A percentile compares a stretch with the other conserved stretches of the same genome.
These are phyloP conservation scores for Porphyrio hochstetteri DNA, from an alignment of 2,113 vertebrate genomes.

Conservation along the genomic window DNA sequence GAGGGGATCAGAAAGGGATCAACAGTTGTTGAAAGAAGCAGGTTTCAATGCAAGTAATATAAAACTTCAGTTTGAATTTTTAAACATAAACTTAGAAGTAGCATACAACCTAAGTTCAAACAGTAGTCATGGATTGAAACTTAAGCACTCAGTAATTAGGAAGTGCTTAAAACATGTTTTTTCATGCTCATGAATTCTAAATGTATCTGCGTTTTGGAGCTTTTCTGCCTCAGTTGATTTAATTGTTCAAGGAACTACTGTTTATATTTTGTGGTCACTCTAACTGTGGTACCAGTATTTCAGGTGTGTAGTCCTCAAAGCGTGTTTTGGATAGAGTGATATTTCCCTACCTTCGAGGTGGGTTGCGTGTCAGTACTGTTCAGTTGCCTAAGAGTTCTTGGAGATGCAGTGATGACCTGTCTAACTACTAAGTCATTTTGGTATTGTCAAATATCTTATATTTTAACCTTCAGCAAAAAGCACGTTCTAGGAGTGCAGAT, in stretches of 20 bases:
- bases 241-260: neutral
- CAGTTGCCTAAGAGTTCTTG: neutral
- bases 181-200: neutral
- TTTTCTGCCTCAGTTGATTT: neutral
- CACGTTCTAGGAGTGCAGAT: neutral
- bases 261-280: neutral
- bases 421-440: neutral
- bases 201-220: neutral
- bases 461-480: neutral
- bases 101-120: neutral
- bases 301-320: neutral
- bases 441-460: neutral
- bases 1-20: neutral
- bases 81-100: neutral
- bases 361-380: neutral
- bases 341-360: neutral
- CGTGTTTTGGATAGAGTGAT: neutral
- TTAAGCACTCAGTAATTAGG: neutral
- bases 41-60: neutral
- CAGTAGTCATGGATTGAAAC: neutral
- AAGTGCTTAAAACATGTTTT: neutral
- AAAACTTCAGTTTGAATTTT: neutral
- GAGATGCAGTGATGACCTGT: neutral
- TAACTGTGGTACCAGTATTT: neutral
- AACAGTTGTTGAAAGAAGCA: neutral